Evolutionary conservation across 2,888 invertebrate species (phyloP), one percentile per base, ranked within the genome.

Genomic region (Patella caerulea): DNA sequence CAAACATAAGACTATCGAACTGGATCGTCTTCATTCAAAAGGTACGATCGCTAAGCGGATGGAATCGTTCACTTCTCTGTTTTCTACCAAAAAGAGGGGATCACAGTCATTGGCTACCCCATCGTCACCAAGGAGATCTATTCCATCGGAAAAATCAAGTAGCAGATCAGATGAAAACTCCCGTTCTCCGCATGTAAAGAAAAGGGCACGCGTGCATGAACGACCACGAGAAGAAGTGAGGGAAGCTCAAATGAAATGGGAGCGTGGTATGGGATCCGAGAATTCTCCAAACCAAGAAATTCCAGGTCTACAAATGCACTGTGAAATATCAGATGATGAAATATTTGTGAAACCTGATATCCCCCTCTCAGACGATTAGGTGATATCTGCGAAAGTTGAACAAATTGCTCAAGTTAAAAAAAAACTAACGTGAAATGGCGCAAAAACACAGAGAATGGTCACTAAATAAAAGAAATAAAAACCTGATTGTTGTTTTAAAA

Each of bases 221-320:
- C 74, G 78, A 15, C 75, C 78, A 15, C 56, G 55, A 0, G 78
- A 78, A 29, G 78, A 78, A 69, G 75, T 80, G 70, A 77, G 54
- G 52, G 76, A 80, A 34, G 80, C 80, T n/a, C 79, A 79, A 71
- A 70, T 77, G 53, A 77, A 75, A 45, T 79, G 79, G 79, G 79
- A 79, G n/a, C 72, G 73, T 15, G 75, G 77, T 71, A 79, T 77
- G 54, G 76, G 72, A n/a, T 1, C 54, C 3, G 70, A 45, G 19
- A 52, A 19, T 19, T 14, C 71, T 59, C 11, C 75, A 11, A 24
- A 12, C 19, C 19, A 19, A 65, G 12, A 24, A 12, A 24, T 24
- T 65, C 65, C 65, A 12, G 24, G 65, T 24, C 19, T 65, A 24
- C 65, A 9, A 24, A 15, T 65, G 24, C 9, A 24, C 19, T 12